phyloP scores from a whole-genome alignment of 1,140 invertebrate genomes.

The Temnothorax curvispinosus region DNA sequence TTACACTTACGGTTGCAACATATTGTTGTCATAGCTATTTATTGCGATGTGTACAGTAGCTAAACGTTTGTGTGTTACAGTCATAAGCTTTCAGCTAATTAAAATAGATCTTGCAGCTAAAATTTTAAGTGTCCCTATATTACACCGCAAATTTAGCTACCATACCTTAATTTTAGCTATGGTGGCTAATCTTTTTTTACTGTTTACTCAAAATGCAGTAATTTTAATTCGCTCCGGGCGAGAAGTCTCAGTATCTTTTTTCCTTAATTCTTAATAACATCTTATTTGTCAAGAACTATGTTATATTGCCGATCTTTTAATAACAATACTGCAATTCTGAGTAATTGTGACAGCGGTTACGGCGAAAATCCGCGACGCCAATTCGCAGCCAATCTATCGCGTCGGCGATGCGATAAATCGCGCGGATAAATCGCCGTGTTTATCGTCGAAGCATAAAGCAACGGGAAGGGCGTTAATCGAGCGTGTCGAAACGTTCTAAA shows the following conservation, averaged over 20 bases:
- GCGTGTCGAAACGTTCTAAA: constrained; percentile 16
- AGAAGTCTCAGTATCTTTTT: not conserved
- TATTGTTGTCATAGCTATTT: too few species aligned
- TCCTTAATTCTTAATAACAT: not conserved
- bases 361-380: not conserved
- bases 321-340: not conserved
- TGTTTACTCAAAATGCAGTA: not conserved
- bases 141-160: too few species aligned
- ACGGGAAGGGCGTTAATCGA: constrained; percentile 15
- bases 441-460: not conserved
- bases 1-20: too few species aligned
- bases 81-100: too few species aligned
- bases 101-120: too few species aligned
- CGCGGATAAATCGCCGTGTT: constrained; percentile 12
- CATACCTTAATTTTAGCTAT: too few species aligned
- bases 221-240: not conserved
- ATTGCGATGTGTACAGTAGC: too few species aligned
- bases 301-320: not conserved
- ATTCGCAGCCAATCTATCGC: not conserved
- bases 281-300: not conserved
- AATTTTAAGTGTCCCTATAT: too few species aligned
- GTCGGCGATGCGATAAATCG: not conserved
- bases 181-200: too few species aligned
- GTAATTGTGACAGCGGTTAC: not conserved
- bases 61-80: too few species aligned